Evolutionary conservation across 1,140 invertebrate genomes (phyloP), one percentile per base, ranked within the genome.

Genomic region (Cotesia vestalis): DNA sequence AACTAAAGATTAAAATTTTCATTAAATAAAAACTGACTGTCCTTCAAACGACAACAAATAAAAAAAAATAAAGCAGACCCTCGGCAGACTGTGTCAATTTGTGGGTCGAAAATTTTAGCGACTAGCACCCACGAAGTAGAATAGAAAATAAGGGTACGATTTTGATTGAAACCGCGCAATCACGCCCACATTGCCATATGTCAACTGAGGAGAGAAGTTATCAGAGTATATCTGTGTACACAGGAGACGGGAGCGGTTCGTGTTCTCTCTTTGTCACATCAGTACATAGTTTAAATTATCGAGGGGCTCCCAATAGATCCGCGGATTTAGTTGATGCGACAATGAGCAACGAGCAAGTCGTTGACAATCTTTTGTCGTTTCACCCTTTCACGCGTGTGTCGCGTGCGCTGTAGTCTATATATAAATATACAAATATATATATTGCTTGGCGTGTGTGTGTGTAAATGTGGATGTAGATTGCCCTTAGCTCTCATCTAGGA

Each of bases 311-410:
- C n/a, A 51, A 20, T 17, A 53, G 35, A 55, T 27, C 20, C 35
- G 27, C 34, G 40, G 27, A 55, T 67, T 36, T 38, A 20, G 40
- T 34, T 51, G 53, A 53, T 67, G 66, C 51, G 40, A 55, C 40
- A 53, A 67, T 67, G 40, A 67, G 14, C 14, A 59, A 59, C 9
- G 20, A 59, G 20, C 40, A 67, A 67, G 66, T 67, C 66, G 66
- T 67, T 67, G 46, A 67, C 66, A 35, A 53, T 67, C 66, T 67
- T 67, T 67, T 67, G 66, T 67, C 66, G 20, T 55, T 35, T 40
- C 46, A 67, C 66, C 66, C 66, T 67, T 67, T 67, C 40, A 27
- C 40, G 11, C 12, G 34, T 38, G 36, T 36, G 34, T n/a, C 60
- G 35, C 12, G 60, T 62, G 35, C 14, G 40, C 40, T 46, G 6